Conservation (phyloP, 2,888 invertebrate genomes). For the Trypoxylon attenuatum region DNA sequence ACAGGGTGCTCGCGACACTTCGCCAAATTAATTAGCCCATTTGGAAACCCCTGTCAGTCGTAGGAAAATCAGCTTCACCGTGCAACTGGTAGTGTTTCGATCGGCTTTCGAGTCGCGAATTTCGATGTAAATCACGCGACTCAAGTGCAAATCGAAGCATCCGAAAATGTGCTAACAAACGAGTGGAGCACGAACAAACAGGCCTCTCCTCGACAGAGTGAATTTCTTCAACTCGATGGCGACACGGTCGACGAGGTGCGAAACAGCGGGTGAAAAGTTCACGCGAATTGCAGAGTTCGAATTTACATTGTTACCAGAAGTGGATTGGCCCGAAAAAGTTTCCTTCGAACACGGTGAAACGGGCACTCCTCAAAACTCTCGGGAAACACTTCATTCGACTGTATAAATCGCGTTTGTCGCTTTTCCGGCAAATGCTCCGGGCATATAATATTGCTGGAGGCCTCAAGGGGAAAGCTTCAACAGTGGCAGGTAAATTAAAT, state of each 20-base stretch:
- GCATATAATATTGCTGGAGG: too few relatives aligned
- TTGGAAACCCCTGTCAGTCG: slow-evolving; percentile 36
- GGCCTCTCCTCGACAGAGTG: neutral
- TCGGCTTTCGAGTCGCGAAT: too few relatives aligned
- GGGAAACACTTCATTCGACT: too few relatives aligned
- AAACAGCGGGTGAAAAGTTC: neutral
- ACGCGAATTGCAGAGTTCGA: neutral
- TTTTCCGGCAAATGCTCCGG: neutral
- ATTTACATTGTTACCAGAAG: neutral
- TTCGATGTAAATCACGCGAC: neutral
- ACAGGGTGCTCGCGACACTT: slow-evolving; percentile 29
- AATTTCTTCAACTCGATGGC: neutral
- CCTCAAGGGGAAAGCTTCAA: too few relatives aligned
- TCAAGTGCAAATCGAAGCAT: too few relatives aligned
- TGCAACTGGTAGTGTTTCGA: slow-evolving; percentile 14
- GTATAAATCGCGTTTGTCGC: neutral
- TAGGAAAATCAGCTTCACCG: neutral
- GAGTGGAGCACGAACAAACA: neutral
- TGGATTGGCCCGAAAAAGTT: neutral
- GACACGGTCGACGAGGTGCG: neutral
- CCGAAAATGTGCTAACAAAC: too few relatives aligned
- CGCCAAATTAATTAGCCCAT: slow-evolving; percentile 51
- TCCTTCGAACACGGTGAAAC: neutral
- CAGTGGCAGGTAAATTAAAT: too few relatives aligned
- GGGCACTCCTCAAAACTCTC: neutral